Evolutionary conservation across 1,140 invertebrate genomes (phyloP).

Genomic region (Sweltsa coloradensis): DNA sequence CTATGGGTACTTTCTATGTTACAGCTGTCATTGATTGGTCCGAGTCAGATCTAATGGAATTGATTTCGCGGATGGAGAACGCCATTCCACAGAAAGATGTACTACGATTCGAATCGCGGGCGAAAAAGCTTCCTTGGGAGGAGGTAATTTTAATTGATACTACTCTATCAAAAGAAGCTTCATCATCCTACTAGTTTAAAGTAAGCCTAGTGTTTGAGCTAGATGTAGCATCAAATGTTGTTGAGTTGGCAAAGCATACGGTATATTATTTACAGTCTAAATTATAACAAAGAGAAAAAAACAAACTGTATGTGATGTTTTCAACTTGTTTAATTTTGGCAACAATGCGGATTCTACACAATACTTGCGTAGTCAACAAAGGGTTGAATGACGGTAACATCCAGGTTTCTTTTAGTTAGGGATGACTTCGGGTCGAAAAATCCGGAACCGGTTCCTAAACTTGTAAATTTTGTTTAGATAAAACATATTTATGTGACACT

Average conservation of each 20-base stretch:
- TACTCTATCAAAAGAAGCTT: background rate
- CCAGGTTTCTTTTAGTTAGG: too few species aligned
- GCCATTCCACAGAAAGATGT: slow-evolving; percentile 16
- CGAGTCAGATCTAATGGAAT: slow-evolving; percentile 14
- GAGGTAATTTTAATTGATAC: slow-evolving; percentile 5
- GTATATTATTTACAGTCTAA: background rate
- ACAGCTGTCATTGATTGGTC: slow-evolving; percentile 21
- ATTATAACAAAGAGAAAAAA: background rate
- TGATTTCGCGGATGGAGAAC: slow-evolving; percentile 15
- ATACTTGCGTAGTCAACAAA: too few species aligned
- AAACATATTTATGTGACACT: too few species aligned
- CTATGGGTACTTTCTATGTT: too few species aligned
- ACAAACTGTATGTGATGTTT: background rate
- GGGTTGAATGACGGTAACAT: too few species aligned
- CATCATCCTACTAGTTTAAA: too few species aligned
- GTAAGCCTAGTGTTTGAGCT: too few species aligned
- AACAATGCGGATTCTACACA: too few species aligned
- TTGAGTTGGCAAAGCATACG: background rate
- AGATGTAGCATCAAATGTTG: background rate
- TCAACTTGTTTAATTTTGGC: too few species aligned
- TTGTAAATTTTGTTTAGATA: too few species aligned
- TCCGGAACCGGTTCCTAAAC: too few species aligned
- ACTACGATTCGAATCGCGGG: slow-evolving; percentile 18
- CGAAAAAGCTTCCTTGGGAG: slow-evolving; percentile 20
- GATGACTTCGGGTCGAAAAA: too few species aligned